A percentile compares a stretch with the other conserved stretches of the same genome.
phyloP scores from a whole-genome alignment of 2,797 vertebrate species.

The Cynodonichthys magdalenae region DNA sequence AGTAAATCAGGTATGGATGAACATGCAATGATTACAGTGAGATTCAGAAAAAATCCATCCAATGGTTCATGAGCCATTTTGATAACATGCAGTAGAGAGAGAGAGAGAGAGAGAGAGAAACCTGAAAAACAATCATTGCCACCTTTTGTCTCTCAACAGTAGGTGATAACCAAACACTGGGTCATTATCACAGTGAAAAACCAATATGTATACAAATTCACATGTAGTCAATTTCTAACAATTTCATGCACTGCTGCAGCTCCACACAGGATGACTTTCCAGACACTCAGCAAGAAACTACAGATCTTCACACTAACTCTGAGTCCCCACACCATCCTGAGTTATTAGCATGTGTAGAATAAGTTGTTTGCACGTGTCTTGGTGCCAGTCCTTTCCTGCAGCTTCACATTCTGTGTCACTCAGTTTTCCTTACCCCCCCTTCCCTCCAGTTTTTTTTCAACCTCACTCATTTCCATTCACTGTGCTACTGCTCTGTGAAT shows the following conservation, averaged over 20 bases:
- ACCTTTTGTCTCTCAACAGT: no score
- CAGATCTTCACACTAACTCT: slow-evolving; percentile 44
- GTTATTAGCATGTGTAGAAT: slow-evolving; percentile 68
- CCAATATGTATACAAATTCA: slow-evolving; percentile 23
- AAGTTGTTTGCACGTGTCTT: slow-evolving; percentile 59
- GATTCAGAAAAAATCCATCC: no score
- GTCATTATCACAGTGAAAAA: slow-evolving; percentile 33
- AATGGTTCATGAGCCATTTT: no score
- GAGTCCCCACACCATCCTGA: slow-evolving; percentile 47
- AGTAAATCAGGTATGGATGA: no score
- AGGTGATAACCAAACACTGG: neutral
- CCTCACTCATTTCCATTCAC: slow-evolving; percentile 80
- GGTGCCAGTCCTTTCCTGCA: slow-evolving; percentile 65
- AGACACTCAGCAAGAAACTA: slow-evolving; percentile 31
- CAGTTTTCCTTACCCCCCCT: slow-evolving; percentile 44
- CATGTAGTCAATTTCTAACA: slow-evolving; percentile 48
- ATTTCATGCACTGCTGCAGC: slow-evolving; percentile 44
- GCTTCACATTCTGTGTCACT: slow-evolving; percentile 82
- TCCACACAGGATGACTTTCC: slow-evolving; percentile 28
- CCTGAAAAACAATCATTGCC: no score
- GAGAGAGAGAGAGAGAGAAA: no score
- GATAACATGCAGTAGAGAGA: no score
- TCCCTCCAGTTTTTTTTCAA: slow-evolving; percentile 20
- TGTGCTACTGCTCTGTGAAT: slow-evolving; percentile 78
- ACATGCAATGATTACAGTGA: no score